Conservation (phyloP, 1,140 invertebrate species). For the Littorina saxatilis region DNA sequence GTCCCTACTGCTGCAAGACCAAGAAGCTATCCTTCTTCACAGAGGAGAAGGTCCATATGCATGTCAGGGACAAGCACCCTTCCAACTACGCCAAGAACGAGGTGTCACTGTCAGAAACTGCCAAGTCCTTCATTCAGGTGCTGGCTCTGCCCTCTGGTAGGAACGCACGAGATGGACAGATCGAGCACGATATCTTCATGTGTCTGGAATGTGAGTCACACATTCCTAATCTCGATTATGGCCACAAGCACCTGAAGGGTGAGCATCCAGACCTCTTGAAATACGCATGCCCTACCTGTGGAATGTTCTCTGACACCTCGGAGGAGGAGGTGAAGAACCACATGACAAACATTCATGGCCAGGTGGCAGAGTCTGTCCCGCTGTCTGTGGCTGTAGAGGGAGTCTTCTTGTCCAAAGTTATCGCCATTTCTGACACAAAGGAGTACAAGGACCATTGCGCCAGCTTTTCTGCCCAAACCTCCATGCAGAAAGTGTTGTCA, state of each 20-base stretch:
- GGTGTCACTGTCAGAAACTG: constrained; percentile 66
- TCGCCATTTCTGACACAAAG: constrained; percentile 47
- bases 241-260: constrained; percentile 62
- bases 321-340: constrained; percentile 61
- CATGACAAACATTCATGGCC: constrained; percentile 53
- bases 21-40: constrained; percentile 44
- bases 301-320: constrained; percentile 56
- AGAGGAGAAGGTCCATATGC: constrained; percentile 60
- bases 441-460: constrained; percentile 53
- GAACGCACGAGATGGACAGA: constrained; percentile 46
- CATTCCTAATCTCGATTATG: constrained; percentile 63
- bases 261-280: constrained; percentile 66
- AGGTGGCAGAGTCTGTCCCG: constrained; percentile 52
- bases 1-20: constrained; percentile 68
- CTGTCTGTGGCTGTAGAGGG: constrained; percentile 66
- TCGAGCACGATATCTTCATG: constrained; percentile 69
- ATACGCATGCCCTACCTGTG: constrained; percentile 65
- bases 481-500: too few species aligned
- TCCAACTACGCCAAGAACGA: constrained; percentile 63
- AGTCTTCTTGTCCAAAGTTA: constrained; percentile 59
- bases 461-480: constrained; percentile 27
- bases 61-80: constrained; percentile 62
- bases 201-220: constrained; percentile 66
- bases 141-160: constrained; percentile 53
- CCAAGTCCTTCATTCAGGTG: constrained; percentile 65